Evolutionary conservation across 2,888 invertebrate genomes (phyloP).

Genomic region (Microdon myrmicae): DNA sequence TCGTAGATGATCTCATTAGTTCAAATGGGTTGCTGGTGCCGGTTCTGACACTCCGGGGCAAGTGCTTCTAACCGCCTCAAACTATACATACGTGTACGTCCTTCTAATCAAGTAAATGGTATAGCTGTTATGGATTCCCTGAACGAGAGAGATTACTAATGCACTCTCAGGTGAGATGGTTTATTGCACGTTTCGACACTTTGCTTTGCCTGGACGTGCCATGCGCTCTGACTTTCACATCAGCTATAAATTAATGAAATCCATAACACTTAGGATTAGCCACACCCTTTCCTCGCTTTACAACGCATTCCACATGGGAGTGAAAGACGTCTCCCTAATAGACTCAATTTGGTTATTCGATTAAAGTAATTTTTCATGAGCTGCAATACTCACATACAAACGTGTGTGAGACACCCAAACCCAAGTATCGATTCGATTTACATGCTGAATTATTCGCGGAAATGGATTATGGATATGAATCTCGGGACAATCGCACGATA

Average conservation of each 20-base stretch:
- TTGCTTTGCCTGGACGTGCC: conserved; percentile 9
- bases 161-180: conserved; percentile 37
- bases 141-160: conserved; percentile 37
- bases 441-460: conserved; percentile 50
- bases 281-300: conserved; percentile 21
- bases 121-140: conserved; percentile 15
- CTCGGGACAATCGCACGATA: conserved; percentile 42
- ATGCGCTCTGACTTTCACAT: conserved; percentile 41
- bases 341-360: conserved; percentile 41
- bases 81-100: conserved; percentile 44
- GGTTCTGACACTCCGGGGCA: conserved; percentile 54
- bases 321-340: not conserved
- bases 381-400: too few species aligned
- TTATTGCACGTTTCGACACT: conserved; percentile 49
- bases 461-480: conserved; percentile 47
- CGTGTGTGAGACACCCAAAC: too few species aligned
- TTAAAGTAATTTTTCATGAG: conserved; percentile 50
- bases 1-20: conserved; percentile 63
- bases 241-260: conserved; percentile 48
- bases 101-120: conserved; percentile 51
- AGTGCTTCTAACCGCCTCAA: conserved; percentile 53
- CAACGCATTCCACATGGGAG: not conserved
- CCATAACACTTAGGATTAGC: conserved; percentile 49
- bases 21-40: conserved; percentile 5
- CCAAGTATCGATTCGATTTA: conserved; percentile 41